Percentiles rank a stretch among this genome's conserved stretches.
Conservation (phyloP, 1,140 invertebrate species). For the Drosophila sulfurigaster region DNA sequence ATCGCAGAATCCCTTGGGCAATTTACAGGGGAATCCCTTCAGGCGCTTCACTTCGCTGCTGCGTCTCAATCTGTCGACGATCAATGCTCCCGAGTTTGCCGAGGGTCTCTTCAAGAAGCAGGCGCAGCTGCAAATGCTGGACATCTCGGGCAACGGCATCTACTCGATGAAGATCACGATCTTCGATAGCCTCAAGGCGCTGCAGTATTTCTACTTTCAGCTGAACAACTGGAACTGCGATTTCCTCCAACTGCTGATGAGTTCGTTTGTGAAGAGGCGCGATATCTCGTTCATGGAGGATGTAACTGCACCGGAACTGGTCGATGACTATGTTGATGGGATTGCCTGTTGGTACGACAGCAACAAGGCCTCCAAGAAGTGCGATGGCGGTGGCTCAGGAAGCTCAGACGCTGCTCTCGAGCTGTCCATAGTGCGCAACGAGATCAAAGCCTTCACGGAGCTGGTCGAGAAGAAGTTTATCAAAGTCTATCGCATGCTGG, state of each 20-base stretch:
- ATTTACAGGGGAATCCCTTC: conserved; percentile 71
- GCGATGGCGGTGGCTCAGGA: conserved; percentile 44
- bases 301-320: conserved; percentile 70
- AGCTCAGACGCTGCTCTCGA: conserved; percentile 73
- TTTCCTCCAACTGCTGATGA: conserved; percentile 79
- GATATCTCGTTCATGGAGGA: conserved; percentile 81
- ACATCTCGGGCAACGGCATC: conserved; percentile 74
- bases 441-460: conserved; percentile 77
- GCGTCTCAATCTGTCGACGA: conserved; percentile 72
- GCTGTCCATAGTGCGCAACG: conserved; percentile 76
- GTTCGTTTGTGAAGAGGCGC: conserved; percentile 72
- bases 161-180: conserved; percentile 77
- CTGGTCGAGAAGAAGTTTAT: conserved; percentile 79
- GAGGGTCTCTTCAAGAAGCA: conserved; percentile 81
- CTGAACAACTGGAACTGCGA: conserved; percentile 84
- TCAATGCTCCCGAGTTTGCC: conserved; percentile 64
- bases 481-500: conserved; percentile 79
- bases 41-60: conserved; percentile 65
- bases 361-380: conserved; percentile 73
- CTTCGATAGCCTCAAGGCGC: conserved; percentile 73
- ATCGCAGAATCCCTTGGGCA: conserved; percentile 76
- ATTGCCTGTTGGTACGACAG: conserved; percentile 83
- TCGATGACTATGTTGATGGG: conserved; percentile 81
- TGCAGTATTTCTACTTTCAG: conserved; percentile 84
- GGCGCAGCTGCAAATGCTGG: conserved; percentile 67